Conservation (phyloP, 2,888 invertebrate species). For the Drosophila borborema region DNA sequence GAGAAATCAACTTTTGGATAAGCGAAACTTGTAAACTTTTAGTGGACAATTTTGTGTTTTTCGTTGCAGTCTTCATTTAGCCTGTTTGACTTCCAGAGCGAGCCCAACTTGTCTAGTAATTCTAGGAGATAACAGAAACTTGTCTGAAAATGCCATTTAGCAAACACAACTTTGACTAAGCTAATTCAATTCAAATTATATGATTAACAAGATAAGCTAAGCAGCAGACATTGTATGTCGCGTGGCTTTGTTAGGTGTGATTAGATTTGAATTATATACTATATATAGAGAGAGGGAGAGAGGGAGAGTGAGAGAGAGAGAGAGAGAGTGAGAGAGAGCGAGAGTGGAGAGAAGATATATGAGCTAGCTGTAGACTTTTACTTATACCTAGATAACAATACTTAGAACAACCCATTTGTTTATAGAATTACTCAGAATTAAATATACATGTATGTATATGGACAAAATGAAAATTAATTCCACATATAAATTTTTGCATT, state of each 20-base stretch:
- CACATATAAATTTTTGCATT: neutral
- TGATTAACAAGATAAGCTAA: neutral
- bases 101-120: slow-evolving; percentile 1
- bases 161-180: neutral
- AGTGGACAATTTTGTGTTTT: neutral
- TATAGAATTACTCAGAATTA: neutral
- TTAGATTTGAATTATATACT: neutral
- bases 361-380: neutral
- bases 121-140: neutral
- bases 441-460: neutral
- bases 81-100: neutral
- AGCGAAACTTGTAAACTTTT: neutral
- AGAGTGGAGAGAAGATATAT: neutral
- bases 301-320: neutral
- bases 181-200: slow-evolving; percentile 2
- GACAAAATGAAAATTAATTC: neutral
- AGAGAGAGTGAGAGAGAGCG: neutral
- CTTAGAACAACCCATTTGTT: neutral
- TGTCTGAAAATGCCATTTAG: neutral
- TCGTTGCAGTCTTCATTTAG: neutral
- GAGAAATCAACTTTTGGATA: neutral
- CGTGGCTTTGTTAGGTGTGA: neutral
- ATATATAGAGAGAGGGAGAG: neutral
- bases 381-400: neutral
- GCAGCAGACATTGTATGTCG: neutral